phyloP scores from a whole-genome alignment of 1,140 invertebrate genomes.

The Meloidogyne exigua region DNA sequence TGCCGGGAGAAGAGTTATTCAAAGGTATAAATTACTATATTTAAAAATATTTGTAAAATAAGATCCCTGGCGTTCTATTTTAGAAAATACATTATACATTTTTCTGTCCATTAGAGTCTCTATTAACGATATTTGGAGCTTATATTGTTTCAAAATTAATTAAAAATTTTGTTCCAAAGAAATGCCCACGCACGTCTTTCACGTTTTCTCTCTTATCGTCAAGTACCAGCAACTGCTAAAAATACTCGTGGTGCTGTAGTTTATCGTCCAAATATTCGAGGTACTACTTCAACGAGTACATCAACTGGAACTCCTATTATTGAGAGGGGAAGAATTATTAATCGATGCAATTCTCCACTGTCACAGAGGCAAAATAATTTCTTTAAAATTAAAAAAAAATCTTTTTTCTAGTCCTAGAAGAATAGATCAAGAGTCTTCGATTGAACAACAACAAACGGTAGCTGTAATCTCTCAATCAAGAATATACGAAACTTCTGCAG shows the following conservation, averaged over 20 bases:
- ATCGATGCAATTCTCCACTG: conserved; percentile 10
- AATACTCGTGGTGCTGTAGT: conserved; percentile 7
- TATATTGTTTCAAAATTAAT: too few relatives aligned
- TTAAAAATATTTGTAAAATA: too few relatives aligned
- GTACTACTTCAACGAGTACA: neutral
- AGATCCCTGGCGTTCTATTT: too few relatives aligned
- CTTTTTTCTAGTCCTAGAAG: neutral
- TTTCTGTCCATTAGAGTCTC: too few relatives aligned
- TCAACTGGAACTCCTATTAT: neutral
- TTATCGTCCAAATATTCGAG: conserved; percentile 1
- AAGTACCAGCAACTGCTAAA: conserved; percentile 11
- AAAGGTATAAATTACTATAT: conserved; percentile 16
- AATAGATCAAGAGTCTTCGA: conserved; percentile 6
- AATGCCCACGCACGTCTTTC: conserved; percentile 53
- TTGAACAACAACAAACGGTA: neutral
- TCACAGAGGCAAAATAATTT: neutral
- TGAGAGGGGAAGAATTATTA: conserved; percentile 11
- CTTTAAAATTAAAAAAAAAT: neutral
- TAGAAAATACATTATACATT: too few relatives aligned
- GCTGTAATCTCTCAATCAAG: neutral
- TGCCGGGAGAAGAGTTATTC: conserved; percentile 21
- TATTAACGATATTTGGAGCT: too few relatives aligned
- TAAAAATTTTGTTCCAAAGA: neutral
- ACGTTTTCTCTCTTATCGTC: conserved; percentile 54
- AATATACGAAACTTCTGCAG: neutral